Conservation (phyloP, 2,113 vertebrate species). For the Gila orcuttii region DNA sequence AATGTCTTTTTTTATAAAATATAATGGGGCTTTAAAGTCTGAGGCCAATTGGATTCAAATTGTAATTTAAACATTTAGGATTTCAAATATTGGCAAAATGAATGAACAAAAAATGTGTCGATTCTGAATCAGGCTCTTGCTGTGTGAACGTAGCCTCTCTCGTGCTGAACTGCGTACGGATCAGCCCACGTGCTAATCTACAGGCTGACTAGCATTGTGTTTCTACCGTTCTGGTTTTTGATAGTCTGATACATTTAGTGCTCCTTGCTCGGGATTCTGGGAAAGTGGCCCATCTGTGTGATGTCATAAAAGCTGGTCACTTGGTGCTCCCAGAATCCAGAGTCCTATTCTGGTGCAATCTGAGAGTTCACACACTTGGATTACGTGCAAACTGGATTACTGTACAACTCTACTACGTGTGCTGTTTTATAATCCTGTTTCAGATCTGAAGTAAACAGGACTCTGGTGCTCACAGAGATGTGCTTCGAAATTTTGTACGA, state of each 20-base stretch:
- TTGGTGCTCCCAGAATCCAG: conserved; percentile 60
- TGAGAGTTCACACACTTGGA: conserved; percentile 31
- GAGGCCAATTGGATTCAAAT: background rate
- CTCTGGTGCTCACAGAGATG: conserved; percentile 46
- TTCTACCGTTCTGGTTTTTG: conserved; percentile 10
- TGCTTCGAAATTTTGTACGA: conserved; percentile 37
- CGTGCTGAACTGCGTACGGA: background rate
- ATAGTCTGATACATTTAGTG: conserved; percentile 22
- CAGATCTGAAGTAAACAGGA: conserved; percentile 38
- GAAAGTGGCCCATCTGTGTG: conserved; percentile 58
- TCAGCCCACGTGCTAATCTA: conserved; percentile 8
- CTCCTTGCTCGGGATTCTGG: conserved; percentile 52
- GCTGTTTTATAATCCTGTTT: conserved; percentile 43
- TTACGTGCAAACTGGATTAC: conserved; percentile 43
- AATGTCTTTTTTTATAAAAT: too few relatives aligned
- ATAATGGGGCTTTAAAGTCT: background rate
- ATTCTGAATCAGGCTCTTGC: background rate
- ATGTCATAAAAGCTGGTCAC: conserved; percentile 55
- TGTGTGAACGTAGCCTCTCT: conserved; percentile 16
- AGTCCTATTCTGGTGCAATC: conserved; percentile 32
- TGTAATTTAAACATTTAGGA: background rate
- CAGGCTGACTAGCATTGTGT: background rate
- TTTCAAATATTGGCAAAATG: background rate
- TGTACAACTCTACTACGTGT: conserved; percentile 45
- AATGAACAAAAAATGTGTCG: background rate